These are phyloP conservation scores for Odontomyia ornata DNA, from an alignment of 2,888 invertebrate genomes.

Conservation along the genomic window DNA sequence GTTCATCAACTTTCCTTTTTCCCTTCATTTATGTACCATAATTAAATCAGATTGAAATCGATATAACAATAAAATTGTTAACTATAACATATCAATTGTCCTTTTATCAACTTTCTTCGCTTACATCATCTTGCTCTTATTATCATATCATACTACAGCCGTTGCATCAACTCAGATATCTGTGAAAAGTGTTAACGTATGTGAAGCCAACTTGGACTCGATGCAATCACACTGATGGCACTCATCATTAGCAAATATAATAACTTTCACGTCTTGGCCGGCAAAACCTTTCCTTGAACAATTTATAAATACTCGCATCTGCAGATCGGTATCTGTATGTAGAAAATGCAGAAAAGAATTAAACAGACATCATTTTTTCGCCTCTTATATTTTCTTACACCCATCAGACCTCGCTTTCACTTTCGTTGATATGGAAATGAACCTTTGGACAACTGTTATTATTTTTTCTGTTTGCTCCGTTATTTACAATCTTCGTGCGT, in stretches of 20 bases:
- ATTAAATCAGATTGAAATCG: too few species aligned
- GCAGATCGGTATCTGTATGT: too few species aligned
- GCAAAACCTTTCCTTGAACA: slow-evolving; percentile 10
- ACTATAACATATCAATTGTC: too few species aligned
- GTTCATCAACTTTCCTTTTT: too few species aligned
- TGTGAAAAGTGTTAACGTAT: too few species aligned
- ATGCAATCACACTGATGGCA: not conserved
- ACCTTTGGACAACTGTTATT: not conserved
- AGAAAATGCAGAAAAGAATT: slow-evolving; percentile 6
- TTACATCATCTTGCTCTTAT: too few species aligned
- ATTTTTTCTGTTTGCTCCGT: not conserved
- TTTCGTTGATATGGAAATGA: not conserved
- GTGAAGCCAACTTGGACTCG: not conserved
- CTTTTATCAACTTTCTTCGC: too few species aligned
- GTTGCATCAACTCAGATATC: too few species aligned
- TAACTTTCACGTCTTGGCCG: not conserved
- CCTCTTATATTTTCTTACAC: not conserved
- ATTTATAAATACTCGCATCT: not conserved
- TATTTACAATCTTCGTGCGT: not conserved
- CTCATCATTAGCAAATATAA: slow-evolving; percentile 2
- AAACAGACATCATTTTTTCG: not conserved
- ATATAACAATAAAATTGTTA: too few species aligned
- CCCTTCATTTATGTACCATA: too few species aligned
- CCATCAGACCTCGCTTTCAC: not conserved
- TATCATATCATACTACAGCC: too few species aligned